phyloP scores from a whole-genome alignment of 2,888 invertebrate species.

The Abscondita cerata region DNA sequence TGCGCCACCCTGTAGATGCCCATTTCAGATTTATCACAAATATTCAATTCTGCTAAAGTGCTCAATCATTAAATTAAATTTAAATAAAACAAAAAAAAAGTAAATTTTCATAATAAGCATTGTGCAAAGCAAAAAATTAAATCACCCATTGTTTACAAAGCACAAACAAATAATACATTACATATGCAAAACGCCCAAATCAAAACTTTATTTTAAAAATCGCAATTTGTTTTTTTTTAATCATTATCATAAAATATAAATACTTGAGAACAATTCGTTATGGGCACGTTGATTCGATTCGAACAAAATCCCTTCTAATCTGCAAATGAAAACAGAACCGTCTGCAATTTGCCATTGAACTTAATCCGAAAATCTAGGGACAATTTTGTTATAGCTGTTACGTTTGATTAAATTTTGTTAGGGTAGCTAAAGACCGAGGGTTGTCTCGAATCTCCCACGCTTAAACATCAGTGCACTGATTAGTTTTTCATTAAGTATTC shows the following conservation, averaged over 20 bases:
- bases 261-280: too few relatives aligned
- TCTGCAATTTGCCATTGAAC: conserved; percentile 13
- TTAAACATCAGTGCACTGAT: conserved; percentile 43
- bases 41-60: too few relatives aligned
- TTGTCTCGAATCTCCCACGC: conserved; percentile 35
- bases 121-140: conserved; percentile 11
- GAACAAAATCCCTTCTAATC: neutral
- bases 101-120: too few relatives aligned
- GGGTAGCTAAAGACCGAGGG: conserved; percentile 48
- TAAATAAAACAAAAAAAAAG: too few relatives aligned
- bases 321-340: conserved; percentile 25
- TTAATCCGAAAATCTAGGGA: conserved; percentile 28
- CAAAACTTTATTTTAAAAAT: too few relatives aligned
- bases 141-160: too few relatives aligned
- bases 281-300: conserved; percentile 4
- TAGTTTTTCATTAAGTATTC: conserved; percentile 52
- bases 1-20: too few relatives aligned
- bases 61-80: too few relatives aligned
- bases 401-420: conserved; percentile 55
- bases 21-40: too few relatives aligned
- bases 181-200: too few relatives aligned
- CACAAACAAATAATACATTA: too few relatives aligned
- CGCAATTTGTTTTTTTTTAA: neutral
- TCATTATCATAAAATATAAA: too few relatives aligned
- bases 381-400: conserved; percentile 50